Base-by-base conservation (phyloP, 2,888 invertebrate species). In the Criorhina ranunculi region DNA sequence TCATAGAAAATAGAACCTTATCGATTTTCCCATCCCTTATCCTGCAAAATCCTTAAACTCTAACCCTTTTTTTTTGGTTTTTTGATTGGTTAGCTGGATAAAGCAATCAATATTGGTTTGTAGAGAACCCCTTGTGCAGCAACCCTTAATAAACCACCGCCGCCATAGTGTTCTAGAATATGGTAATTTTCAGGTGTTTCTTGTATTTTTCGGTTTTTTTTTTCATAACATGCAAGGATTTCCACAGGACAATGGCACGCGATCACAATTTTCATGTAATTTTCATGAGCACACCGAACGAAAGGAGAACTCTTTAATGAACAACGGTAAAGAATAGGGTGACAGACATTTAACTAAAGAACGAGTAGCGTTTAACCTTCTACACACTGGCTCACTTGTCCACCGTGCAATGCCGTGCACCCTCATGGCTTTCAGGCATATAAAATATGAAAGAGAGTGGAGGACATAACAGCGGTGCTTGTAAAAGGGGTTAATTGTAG, bases 401-500 rank as follows among this genome's bases (percentile, higher is more conserved):
- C 35, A 69, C 29, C 24, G 24, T 24, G 4, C 24, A 24, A 4
- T 24, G 24, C 62, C 29, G n/a, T n/a, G 15, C 66, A 24, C 37
- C 33, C 29, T 19, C 33, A 17, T 0, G 9, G 29, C n/a, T 17
- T 31, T n/a, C 2, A 12, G 11, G 24, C 24, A 24, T 42, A 44
- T 53, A 35, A 62, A 67, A 69, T 33, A 64, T 55, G 55, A 37
- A 76, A 8, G 24, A 35, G 33, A 44, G 33, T 40, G 5, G 53
- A 42, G 44, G 19, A 49, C 51, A 64, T 70, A 57, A 62, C 33
- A 29, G 40, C 12, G 60, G 67, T 79, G n/a, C 66, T 66, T 77
- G 67, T 64, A 75, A 79, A 83, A 83, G 83, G 83, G 83, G 83
- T 85, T 85, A 85, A 79, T 85, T 79, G 75, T 69, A 44, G 69